Evolutionary conservation across 2,888 invertebrate genomes (phyloP).

Genomic region (Rhabditophanes sp.): DNA sequence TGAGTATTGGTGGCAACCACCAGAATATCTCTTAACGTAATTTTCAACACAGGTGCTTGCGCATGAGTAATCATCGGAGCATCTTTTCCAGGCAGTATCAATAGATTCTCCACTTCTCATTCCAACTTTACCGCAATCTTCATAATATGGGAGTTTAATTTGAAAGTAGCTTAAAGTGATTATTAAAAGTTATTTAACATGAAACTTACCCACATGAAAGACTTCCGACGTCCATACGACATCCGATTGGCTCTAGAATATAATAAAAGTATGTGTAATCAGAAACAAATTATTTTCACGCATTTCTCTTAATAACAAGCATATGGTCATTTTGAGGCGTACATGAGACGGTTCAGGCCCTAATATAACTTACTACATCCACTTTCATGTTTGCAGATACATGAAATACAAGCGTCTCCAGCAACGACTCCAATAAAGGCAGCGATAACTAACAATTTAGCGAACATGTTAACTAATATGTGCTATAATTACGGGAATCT

Average conservation of each 20-base stretch:
- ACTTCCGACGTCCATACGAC: constrained; percentile 30
- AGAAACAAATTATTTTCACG: too few species aligned
- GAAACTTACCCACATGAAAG: constrained; percentile 35
- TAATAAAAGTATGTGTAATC: too few species aligned
- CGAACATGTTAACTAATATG: neutral
- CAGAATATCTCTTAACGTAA: constrained; percentile 14
- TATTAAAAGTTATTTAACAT: constrained; percentile 20
- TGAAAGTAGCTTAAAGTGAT: constrained; percentile 40
- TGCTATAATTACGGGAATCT: neutral
- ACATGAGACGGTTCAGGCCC: too few species aligned
- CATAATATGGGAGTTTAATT: constrained; percentile 43
- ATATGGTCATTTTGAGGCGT: too few species aligned
- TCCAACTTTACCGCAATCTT: constrained; percentile 40
- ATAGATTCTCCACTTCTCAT: constrained; percentile 21
- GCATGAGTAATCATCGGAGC: constrained; percentile 17
- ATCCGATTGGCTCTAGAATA: constrained; percentile 30
- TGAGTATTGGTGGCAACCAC: constrained; percentile 8
- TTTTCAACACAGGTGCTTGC: constrained; percentile 13
- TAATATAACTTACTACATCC: too few species aligned
- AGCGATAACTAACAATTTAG: neutral
- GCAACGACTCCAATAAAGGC: constrained; percentile 6
- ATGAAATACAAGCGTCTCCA: constrained; percentile 18
- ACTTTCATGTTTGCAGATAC: constrained; percentile 28
- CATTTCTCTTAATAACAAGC: too few species aligned
- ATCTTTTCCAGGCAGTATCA: constrained; percentile 21